Evolutionary conservation across 2,797 vertebrate genomes (phyloP).

Genomic region (Pyrocephalus nanus): DNA sequence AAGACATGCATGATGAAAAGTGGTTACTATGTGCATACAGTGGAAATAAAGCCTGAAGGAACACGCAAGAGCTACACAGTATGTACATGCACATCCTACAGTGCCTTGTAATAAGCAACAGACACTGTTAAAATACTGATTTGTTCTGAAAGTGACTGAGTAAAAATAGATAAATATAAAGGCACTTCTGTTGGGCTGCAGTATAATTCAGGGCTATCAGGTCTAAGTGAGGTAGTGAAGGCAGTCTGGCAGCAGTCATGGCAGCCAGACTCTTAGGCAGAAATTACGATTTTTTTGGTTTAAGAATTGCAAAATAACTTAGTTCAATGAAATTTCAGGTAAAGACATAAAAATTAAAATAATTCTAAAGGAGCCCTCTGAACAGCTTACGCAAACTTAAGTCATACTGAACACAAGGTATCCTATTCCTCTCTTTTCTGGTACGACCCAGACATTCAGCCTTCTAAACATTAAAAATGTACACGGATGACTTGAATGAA

Average conservation of each 20-base stretch:
- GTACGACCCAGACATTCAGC: neutral
- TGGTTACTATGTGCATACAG: constrained; percentile 46
- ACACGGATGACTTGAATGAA: neutral
- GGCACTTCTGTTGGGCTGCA: neutral
- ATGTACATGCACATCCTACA: constrained; percentile 23
- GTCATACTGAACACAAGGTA: neutral
- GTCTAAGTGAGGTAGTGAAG: neutral
- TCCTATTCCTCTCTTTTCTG: neutral
- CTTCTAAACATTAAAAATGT: neutral
- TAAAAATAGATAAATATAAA: constrained; percentile 27
- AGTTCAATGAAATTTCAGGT: neutral
- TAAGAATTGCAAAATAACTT: neutral
- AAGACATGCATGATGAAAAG: constrained; percentile 60
- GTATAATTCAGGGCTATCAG: neutral
- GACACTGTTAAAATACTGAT: constrained; percentile 53
- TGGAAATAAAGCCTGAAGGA: constrained; percentile 55
- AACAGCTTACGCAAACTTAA: neutral
- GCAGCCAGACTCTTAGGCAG: neutral
- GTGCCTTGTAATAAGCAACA: constrained; percentile 15
- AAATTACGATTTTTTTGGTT: neutral
- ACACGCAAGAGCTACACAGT: constrained; percentile 37
- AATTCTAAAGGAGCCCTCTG: neutral
- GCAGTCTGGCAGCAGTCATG: neutral
- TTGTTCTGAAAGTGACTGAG: constrained; percentile 59
- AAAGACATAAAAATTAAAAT: neutral